Evolutionary conservation across 2,113 vertebrate species (phyloP).

Genomic region (Coregonus clupeaformis): DNA sequence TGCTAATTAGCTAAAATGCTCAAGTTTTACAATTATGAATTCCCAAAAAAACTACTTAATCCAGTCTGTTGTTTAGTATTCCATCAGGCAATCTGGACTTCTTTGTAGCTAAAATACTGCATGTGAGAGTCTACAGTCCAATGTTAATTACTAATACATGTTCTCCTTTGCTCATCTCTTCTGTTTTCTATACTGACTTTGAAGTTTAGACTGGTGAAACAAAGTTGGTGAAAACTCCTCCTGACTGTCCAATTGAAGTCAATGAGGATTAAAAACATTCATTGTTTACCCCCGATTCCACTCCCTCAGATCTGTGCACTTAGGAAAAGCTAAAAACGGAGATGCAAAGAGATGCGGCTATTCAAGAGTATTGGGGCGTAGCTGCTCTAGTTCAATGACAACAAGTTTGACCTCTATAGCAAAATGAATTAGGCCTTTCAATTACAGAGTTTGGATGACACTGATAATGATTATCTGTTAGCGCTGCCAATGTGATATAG

Average conservation of each 20-base stretch:
- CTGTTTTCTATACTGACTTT: not conserved
- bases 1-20: no score
- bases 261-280: not conserved
- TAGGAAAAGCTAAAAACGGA: not conserved
- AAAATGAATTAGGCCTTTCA: conserved; percentile 66
- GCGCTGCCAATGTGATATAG: conserved; percentile 54
- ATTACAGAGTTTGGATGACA: conserved; percentile 56
- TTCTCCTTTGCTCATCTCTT: not conserved
- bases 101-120: not conserved
- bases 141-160: not conserved
- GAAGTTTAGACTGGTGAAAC: not conserved
- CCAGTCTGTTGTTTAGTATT: not conserved
- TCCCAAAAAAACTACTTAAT: no score
- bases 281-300: not conserved
- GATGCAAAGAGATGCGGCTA: not conserved
- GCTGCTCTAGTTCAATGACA: conserved; percentile 43
- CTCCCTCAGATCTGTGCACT: not conserved
- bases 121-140: not conserved
- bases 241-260: not conserved
- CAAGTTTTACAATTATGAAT: no score
- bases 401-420: conserved; percentile 44
- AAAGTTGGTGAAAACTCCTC: not conserved
- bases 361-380: conserved; percentile 21
- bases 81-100: not conserved
- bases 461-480: conserved; percentile 67